Evolutionary conservation across 2,888 invertebrate species (phyloP).

Genomic region (Lepetodrilus schrolli): DNA sequence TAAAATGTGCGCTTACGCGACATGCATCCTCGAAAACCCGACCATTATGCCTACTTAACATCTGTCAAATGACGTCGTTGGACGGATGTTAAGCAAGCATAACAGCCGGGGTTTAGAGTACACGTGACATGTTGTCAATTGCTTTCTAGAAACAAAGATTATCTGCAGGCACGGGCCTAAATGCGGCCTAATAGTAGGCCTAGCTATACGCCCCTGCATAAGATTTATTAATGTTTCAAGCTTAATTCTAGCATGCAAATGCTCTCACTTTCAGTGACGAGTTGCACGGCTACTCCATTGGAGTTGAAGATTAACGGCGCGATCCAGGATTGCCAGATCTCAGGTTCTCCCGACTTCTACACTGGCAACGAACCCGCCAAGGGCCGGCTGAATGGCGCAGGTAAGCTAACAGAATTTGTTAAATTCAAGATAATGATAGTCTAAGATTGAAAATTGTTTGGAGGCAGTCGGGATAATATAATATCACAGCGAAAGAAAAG

Average conservation of each 20-base stretch:
- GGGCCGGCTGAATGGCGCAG: slow-evolving; percentile 46
- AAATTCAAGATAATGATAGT: neutral
- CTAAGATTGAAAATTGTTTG: neutral
- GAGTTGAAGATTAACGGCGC: slow-evolving; percentile 41
- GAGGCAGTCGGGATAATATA: neutral
- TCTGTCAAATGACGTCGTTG: too few relatives aligned
- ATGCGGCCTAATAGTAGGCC: too few relatives aligned
- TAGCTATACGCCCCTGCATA: too few relatives aligned
- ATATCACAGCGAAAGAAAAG: neutral
- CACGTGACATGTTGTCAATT: too few relatives aligned
- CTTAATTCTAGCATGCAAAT: neutral
- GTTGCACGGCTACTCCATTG: slow-evolving; percentile 37
- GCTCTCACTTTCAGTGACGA: slow-evolving; percentile 34
- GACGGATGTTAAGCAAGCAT: too few relatives aligned
- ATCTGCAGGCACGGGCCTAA: too few relatives aligned
- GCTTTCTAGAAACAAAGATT: too few relatives aligned
- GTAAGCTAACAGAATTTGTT: too few relatives aligned
- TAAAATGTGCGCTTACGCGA: too few relatives aligned
- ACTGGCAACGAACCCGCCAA: slow-evolving; percentile 35
- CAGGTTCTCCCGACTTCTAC: slow-evolving; percentile 45
- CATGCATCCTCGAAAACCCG: too few relatives aligned
- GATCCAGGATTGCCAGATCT: slow-evolving; percentile 61
- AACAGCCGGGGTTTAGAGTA: too few relatives aligned
- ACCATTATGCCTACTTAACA: too few relatives aligned
- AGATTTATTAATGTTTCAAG: neutral